Conservation (phyloP, 2,797 vertebrate genomes). For the Myotis planiceps region DNA sequence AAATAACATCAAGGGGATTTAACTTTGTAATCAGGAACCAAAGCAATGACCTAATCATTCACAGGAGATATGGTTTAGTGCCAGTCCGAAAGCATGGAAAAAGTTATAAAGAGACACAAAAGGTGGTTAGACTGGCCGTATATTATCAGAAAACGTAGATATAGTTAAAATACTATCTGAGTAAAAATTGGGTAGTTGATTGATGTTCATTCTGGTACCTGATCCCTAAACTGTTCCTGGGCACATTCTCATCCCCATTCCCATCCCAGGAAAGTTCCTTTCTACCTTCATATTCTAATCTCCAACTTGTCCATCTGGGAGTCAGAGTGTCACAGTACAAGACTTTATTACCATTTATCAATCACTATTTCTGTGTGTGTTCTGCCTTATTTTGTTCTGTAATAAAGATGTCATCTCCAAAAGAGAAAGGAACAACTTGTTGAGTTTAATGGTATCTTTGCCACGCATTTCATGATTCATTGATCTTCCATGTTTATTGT, state of each 20-base stretch:
- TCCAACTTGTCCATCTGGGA: not conserved
- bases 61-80: not conserved
- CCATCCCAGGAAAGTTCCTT: no score
- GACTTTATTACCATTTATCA: not conserved
- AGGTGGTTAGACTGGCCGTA: not conserved
- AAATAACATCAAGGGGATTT: not conserved
- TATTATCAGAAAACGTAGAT: not conserved
- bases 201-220: not conserved
- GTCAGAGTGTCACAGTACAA: not conserved
- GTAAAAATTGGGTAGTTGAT: not conserved
- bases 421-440: not conserved
- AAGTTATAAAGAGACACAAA: not conserved
- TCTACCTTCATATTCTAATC: not conserved
- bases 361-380: not conserved
- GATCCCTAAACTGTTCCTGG: not conserved
- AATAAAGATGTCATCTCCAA: not conserved
- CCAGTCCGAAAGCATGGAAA: not conserved
- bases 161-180: not conserved
- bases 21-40: not conserved
- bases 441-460: not conserved
- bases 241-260: not conserved
- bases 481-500: not conserved
- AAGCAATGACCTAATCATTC: not conserved
- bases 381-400: not conserved
- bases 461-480: not conserved